Conservation (phyloP, 2,797 vertebrate species). For the Spinus olivaceus region DNA sequence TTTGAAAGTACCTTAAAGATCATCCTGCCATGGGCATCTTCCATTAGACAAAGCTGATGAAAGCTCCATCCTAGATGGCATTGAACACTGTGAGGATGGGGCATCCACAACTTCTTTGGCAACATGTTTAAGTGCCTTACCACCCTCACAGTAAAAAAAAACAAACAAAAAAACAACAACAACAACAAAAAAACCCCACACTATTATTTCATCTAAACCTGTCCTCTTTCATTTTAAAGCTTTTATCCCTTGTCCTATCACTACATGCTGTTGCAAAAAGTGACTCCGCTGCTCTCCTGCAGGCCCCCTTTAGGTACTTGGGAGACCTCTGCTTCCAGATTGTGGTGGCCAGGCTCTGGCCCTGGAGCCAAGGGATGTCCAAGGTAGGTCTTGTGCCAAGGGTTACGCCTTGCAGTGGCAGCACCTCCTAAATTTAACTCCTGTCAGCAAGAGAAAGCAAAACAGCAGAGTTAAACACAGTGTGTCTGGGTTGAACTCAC, state of each 20-base stretch:
- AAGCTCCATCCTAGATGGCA: not conserved
- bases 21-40: not conserved
- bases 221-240: not conserved
- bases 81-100: not conserved
- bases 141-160: not conserved
- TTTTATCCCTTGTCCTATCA: not conserved
- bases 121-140: not conserved
- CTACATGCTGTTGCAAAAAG: not conserved
- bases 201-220: not conserved
- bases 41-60: not conserved
- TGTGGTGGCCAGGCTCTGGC: not conserved
- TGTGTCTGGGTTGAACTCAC: not conserved
- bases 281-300: not conserved
- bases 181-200: not conserved
- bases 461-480: not conserved
- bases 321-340: not conserved
- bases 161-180: too few relatives aligned
- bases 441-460: not conserved
- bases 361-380: not conserved
- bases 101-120: not conserved
- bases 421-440: not conserved
- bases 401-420: fast-evolving
- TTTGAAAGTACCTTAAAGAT: not conserved
- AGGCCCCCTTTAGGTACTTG: not conserved
- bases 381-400: not conserved